A percentile compares a stretch with the other conserved stretches of the same genome.
phyloP scores from a whole-genome alignment of 2,888 invertebrate genomes.

The Trypoxylon attenuatum region DNA sequence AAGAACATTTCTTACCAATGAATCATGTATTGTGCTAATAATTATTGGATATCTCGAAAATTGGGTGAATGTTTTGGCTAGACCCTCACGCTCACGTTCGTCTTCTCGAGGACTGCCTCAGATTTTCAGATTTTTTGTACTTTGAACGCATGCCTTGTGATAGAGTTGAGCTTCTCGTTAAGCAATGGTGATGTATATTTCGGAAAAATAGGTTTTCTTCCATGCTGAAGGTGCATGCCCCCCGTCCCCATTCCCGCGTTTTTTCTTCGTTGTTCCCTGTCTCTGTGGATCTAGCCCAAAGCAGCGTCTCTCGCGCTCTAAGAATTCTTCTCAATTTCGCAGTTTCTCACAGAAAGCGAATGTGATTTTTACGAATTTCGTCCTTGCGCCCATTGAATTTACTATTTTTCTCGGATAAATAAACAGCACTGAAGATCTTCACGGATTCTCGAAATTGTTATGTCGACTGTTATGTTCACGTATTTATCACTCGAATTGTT shows the following conservation, averaged over 20 bases:
- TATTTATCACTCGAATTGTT: no score
- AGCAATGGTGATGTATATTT: neutral
- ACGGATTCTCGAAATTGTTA: no score
- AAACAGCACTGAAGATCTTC: no score
- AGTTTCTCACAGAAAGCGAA: slow-evolving; percentile 31
- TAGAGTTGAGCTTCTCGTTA: no score
- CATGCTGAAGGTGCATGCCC: slow-evolving; percentile 21
- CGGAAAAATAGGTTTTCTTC: neutral
- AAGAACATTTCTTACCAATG: neutral
- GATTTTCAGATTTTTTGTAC: neutral
- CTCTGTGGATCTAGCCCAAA: slow-evolving; percentile 5
- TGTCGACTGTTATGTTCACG: no score
- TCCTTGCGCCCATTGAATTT: neutral
- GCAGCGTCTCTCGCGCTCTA: neutral
- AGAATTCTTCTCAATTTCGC: neutral
- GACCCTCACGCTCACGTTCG: slow-evolving; percentile 7
- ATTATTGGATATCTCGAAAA: no score
- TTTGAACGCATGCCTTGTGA: neutral
- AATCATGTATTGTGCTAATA: neutral
- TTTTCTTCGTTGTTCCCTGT: slow-evolving; percentile 20
- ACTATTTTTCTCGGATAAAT: no score
- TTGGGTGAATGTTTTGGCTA: slow-evolving; percentile 12
- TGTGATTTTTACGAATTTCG: neutral
- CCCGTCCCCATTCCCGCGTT: slow-evolving; percentile 59
- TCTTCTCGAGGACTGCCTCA: neutral